A percentile compares a stretch with the other conserved stretches of the same genome.
Conservation (phyloP, 2,113 vertebrate species). For the Odocoileus virginianus region DNA sequence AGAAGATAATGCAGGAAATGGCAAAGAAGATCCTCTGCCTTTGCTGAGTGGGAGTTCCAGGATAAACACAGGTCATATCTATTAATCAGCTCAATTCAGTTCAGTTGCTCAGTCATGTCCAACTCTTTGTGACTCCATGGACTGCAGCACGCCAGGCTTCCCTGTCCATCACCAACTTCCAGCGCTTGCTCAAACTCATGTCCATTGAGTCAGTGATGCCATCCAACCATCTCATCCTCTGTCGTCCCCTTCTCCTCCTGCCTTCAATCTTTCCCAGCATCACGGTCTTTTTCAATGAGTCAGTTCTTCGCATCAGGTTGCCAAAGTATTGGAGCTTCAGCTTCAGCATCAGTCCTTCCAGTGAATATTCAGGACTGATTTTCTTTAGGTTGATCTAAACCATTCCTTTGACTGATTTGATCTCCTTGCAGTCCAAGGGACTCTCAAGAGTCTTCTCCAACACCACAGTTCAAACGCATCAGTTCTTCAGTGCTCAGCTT, state of each 20-base stretch:
- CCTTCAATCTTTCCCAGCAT: neutral
- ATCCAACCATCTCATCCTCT: neutral
- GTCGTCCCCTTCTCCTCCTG: neutral
- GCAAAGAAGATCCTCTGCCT: neutral
- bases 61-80: neutral
- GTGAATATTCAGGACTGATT: neutral
- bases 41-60: neutral
- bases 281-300: neutral
- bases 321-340: neutral
- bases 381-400: neutral
- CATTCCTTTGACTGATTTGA: neutral
- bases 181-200: neutral
- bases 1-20: neutral
- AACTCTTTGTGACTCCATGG: neutral
- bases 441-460: neutral
- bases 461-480: neutral
- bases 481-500: neutral
- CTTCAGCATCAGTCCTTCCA: neutral
- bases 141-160: neutral
- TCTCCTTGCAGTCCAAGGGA: neutral
- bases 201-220: neutral
- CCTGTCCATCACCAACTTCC: neutral
- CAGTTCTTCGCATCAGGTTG: neutral
- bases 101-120: neutral
- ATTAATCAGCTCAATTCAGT: neutral